Evolutionary conservation across 2,113 vertebrate species (phyloP).

Genomic region (Cathartes aura): DNA sequence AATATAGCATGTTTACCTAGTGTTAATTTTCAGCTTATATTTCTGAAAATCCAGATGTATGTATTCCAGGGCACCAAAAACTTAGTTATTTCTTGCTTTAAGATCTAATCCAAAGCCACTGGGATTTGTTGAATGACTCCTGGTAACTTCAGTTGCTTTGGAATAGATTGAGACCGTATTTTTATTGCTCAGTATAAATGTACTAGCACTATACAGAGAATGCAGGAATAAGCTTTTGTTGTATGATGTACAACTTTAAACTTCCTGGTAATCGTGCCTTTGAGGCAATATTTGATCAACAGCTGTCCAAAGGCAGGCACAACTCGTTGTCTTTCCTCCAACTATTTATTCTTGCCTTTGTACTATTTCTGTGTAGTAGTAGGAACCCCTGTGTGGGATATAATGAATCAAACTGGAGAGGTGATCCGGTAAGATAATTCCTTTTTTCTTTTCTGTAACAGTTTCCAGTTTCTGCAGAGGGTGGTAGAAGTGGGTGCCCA

Average conservation of each 20-base stretch:
- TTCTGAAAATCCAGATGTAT: not conserved
- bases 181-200: not conserved
- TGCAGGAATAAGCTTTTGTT: not conserved
- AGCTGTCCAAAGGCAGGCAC: not conserved
- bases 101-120: not conserved
- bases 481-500: not conserved
- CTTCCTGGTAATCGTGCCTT: not conserved
- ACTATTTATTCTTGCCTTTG: not conserved
- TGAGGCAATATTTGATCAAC: not conserved
- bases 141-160: not conserved
- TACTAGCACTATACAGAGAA: not conserved
- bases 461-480: not conserved
- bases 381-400: not conserved
- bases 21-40: not conserved
- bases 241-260: not conserved
- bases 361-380: not conserved
- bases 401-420: not conserved
- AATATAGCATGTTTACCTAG: not conserved
- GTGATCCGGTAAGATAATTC: not conserved
- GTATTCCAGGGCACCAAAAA: not conserved
- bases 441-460: not conserved
- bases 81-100: not conserved
- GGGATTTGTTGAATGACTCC: not conserved
- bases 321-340: not conserved
- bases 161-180: not conserved